A percentile compares a stretch with the other conserved stretches of the same genome.
phyloP scores from a whole-genome alignment of 2,113 vertebrate species.

The Scolopax mira region DNA sequence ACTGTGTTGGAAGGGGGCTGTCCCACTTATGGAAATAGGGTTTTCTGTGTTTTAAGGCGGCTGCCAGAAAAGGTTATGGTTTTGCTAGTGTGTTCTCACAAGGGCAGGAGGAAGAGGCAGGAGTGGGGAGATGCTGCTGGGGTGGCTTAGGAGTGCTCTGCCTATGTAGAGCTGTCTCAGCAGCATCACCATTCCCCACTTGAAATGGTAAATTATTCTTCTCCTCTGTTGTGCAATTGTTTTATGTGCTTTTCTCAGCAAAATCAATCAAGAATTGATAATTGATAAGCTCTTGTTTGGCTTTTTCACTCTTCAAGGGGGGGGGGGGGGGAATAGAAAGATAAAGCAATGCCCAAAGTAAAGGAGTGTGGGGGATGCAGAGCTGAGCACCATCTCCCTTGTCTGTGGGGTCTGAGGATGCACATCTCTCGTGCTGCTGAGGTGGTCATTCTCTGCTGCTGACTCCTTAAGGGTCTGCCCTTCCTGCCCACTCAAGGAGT shows the following conservation, averaged over 20 bases:
- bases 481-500: background rate
- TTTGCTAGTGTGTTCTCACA: background rate
- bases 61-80: background rate
- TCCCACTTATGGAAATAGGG: background rate
- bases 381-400: background rate
- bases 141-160: background rate
- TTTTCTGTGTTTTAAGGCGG: background rate
- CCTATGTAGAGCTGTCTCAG: constrained; percentile 48
- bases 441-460: background rate
- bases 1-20: background rate
- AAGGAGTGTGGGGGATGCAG: background rate
- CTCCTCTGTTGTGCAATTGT: background rate
- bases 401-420: background rate
- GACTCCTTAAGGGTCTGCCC: background rate
- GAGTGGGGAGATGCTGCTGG: background rate
- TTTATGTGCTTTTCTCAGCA: constrained; percentile 65
- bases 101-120: background rate
- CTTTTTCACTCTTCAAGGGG: constrained; percentile 32
- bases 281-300: constrained; percentile 57
- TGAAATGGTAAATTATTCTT: constrained; percentile 55
- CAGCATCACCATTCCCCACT: background rate
- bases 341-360: background rate
- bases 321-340: no score
- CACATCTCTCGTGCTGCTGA: background rate
- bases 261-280: constrained; percentile 70